Percentiles rank a stretch among this genome's conserved stretches.
These are phyloP conservation scores for Drosophila melanogaster DNA, from an alignment of 1,140 invertebrate species.

Conservation along the genomic window Release_6_plus_ISO1_MT NC_004354.4:6896501-6897000, in stretches of 20 bases:
- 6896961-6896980: constrained; percentile 59
- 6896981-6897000: constrained; percentile 62
- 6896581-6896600: constrained; percentile 25
- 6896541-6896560: constrained; percentile 65
- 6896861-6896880: constrained; percentile 4
- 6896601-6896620: neutral
- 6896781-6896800: constrained; percentile 9
- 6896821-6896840: neutral
- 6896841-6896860: neutral
- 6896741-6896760: neutral
- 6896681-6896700: constrained; percentile 13
- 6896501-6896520: constrained; percentile 46
- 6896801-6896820: constrained; percentile 10
- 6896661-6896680: neutral
- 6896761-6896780: too few relatives aligned
- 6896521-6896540: constrained; percentile 75
- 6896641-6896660: neutral
- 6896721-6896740: too few relatives aligned
- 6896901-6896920: constrained; percentile 18
- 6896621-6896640: constrained; percentile 51
- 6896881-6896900: constrained; percentile 36
- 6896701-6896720: too few relatives aligned
- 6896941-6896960: constrained; percentile 62
- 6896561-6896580: constrained; percentile 1
- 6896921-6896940: constrained; percentile 15